Conservation (phyloP, 2,113 vertebrate genomes). For the Barnardius zonarius region DNA sequence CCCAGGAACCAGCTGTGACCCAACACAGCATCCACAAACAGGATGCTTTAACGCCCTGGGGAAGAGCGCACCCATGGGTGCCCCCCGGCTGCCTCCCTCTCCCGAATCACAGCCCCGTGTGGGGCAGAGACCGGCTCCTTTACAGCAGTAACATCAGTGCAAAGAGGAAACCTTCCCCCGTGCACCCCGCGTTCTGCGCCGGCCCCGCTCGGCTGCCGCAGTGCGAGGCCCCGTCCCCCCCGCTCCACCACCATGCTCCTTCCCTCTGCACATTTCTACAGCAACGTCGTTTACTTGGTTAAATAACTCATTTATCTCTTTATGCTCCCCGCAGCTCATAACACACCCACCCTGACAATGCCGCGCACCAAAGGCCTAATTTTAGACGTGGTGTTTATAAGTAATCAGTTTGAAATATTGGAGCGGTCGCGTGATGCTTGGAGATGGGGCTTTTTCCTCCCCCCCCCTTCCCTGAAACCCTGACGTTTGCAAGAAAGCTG, state of each 20-base stretch:
- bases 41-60: fast-evolving
- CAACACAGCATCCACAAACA: fast-evolving
- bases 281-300: constrained; percentile 52
- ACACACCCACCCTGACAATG: constrained; percentile 60
- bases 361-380: constrained; percentile 63
- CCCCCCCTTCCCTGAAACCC: neutral
- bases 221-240: neutral
- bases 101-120: fast-evolving
- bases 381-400: constrained; percentile 69
- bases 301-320: constrained; percentile 71
- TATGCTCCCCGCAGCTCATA: constrained; percentile 51
- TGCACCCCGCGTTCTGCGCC: fast-evolving
- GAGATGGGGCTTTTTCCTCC: neutral
- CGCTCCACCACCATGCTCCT: neutral
- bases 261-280: constrained; percentile 20
- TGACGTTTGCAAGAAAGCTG: constrained; percentile 70
- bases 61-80: neutral
- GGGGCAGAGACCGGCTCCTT: fast-evolving
- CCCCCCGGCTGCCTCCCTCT: neutral
- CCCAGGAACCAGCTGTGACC: neutral
- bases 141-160: fast-evolving
- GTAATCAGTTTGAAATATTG: constrained; percentile 73
- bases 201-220: neutral
- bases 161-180: neutral
- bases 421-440: neutral